A percentile compares a stretch with the other conserved stretches of the same genome.
Conservation (phyloP, 2,797 vertebrate genomes). For the Craterocephalus amniculus region DNA sequence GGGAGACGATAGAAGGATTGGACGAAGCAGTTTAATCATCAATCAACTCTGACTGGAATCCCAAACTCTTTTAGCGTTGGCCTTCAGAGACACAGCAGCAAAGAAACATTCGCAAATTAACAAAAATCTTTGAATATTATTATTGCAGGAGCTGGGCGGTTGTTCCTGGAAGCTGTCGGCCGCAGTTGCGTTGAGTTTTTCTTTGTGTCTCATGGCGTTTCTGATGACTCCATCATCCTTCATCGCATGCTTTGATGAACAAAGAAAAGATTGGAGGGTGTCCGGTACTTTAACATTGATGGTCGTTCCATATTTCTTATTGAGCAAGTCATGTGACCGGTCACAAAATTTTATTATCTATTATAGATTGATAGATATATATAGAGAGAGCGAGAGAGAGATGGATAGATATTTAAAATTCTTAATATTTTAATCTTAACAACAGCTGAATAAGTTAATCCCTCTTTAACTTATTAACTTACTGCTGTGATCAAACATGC, state of each 20-base stretch:
- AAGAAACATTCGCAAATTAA: conserved; percentile 68
- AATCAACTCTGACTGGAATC: conserved; percentile 82
- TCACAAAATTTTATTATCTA: too few species aligned
- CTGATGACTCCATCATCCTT: conserved; percentile 54
- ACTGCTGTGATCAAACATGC: not conserved
- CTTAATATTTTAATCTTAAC: too few species aligned
- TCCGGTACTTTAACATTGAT: not conserved
- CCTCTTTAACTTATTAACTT: not conserved
- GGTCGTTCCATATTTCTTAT: not conserved
- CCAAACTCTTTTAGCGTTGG: conserved; percentile 74
- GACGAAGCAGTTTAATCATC: conserved; percentile 80
- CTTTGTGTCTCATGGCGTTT: conserved; percentile 20
- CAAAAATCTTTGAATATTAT: conserved; percentile 57
- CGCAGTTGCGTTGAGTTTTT: conserved; percentile 8
- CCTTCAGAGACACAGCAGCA: conserved; percentile 68
- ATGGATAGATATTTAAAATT: too few species aligned
- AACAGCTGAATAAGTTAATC: not conserved
- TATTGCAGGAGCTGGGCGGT: conserved; percentile 41
- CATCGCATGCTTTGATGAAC: not conserved
- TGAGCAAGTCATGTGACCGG: not conserved
- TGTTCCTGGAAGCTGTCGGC: conserved; percentile 31
- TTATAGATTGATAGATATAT: too few species aligned
- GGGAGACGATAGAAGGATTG: conserved; percentile 79
- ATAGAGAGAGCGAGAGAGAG: too few species aligned
- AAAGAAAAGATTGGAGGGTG: not conserved